A percentile compares a stretch with the other conserved stretches of the same genome.
These are phyloP conservation scores for Dryadula phaetusa DNA, from an alignment of 2,888 invertebrate species.

Conservation along the genomic window DNA sequence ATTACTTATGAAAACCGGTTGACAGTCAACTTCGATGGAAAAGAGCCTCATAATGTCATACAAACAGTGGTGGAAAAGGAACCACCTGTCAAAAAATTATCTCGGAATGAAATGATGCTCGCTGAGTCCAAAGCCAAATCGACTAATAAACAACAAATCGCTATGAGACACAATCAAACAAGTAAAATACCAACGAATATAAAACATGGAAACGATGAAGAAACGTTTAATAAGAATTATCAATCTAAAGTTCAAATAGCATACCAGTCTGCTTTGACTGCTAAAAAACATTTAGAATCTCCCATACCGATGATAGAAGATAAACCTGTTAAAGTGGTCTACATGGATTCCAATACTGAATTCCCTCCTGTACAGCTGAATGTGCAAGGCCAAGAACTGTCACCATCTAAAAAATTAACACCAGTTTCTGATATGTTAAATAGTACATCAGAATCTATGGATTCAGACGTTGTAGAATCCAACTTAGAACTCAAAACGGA, in stretches of 20 bases:
- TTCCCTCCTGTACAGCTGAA: slow-evolving; percentile 63
- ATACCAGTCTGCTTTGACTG: slow-evolving; percentile 72
- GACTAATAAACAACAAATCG: slow-evolving; percentile 55
- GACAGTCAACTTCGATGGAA: slow-evolving; percentile 68
- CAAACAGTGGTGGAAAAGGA: slow-evolving; percentile 69
- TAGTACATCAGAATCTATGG: slow-evolving; percentile 64
- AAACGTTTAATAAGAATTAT: slow-evolving; percentile 63
- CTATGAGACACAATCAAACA: slow-evolving; percentile 51
- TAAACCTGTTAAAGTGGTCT: slow-evolving; percentile 77
- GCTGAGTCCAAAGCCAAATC: slow-evolving; percentile 61
- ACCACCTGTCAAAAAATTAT: slow-evolving; percentile 55
- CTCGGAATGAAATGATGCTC: slow-evolving; percentile 59
- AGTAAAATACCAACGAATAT: slow-evolving; percentile 53
- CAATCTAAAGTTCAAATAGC: slow-evolving; percentile 75
- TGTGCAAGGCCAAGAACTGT: slow-evolving; percentile 70
- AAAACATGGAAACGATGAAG: slow-evolving; percentile 55
- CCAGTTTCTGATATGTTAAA: slow-evolving; percentile 54
- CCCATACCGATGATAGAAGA: slow-evolving; percentile 77
- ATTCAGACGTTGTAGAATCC: slow-evolving; percentile 63
- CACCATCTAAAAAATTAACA: slow-evolving; percentile 60
- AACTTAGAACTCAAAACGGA: slow-evolving; percentile 62
- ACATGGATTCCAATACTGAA: slow-evolving; percentile 65
- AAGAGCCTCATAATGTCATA: slow-evolving; percentile 65
- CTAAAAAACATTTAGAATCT: slow-evolving; percentile 67
- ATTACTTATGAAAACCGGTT: slow-evolving; percentile 72